Evolutionary conservation across 2,113 vertebrate species (phyloP).

Genomic region (Peromyscus californicus): DNA sequence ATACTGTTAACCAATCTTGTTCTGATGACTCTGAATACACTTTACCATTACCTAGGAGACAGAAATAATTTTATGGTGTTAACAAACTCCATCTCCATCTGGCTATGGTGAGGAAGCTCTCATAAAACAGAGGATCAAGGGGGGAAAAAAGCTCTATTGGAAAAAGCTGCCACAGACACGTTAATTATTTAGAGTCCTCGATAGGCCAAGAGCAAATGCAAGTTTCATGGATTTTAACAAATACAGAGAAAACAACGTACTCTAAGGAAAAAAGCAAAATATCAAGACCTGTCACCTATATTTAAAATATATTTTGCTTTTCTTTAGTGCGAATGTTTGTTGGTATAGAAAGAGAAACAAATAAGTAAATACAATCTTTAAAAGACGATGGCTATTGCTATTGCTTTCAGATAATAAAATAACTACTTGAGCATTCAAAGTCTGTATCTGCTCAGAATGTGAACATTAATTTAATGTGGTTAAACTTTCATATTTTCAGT

Average conservation of each 20-base stretch:
- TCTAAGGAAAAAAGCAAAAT: neutral
- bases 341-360: neutral
- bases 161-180: neutral
- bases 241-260: neutral
- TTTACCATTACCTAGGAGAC: neutral
- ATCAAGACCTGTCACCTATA: neutral
- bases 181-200: neutral
- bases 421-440: neutral
- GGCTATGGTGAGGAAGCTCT: neutral
- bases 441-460: neutral
- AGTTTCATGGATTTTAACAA: neutral
- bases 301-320: neutral
- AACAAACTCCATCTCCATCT: neutral
- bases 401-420: neutral
- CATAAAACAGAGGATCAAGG: neutral
- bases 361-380: neutral
- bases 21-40: neutral
- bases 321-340: neutral
- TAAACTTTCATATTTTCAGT: neutral
- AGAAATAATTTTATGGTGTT: neutral
- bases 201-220: neutral
- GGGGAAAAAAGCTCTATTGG: neutral
- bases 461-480: neutral
- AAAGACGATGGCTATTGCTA: neutral
- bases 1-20: neutral